phyloP scores from a whole-genome alignment of 2,113 vertebrate genomes.

The Nycticryphes semicollaris region DNA sequence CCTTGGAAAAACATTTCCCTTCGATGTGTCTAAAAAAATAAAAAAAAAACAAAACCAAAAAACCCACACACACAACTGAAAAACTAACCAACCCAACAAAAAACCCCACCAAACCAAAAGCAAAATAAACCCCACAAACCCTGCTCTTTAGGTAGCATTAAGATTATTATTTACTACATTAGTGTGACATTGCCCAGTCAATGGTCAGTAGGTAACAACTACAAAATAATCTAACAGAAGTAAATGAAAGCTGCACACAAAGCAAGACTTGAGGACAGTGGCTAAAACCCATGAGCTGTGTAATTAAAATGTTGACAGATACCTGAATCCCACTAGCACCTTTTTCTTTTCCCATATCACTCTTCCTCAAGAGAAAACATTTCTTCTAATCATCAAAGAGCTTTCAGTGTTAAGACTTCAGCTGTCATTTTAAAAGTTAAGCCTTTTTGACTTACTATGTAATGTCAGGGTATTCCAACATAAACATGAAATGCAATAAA shows the following conservation, averaged over 20 bases:
- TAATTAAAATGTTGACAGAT: constrained; percentile 7
- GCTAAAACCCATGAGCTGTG: not conserved
- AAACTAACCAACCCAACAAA: not conserved
- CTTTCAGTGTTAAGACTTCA: not conserved
- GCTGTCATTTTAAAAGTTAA: constrained; percentile 3
- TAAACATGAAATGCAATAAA: not conserved
- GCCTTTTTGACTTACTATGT: not conserved
- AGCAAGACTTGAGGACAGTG: not conserved
- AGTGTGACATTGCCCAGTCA: not conserved
- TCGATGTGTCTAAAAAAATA: not conserved
- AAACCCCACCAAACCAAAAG: not conserved
- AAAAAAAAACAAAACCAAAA: not conserved
- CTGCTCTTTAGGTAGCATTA: rapidly evolving
- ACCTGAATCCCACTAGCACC: not conserved
- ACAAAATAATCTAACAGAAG: not conserved
- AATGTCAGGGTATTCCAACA: constrained; percentile 3
- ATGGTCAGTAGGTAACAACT: not conserved
- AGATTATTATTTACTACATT: not conserved
- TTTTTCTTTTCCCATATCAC: constrained; percentile 43
- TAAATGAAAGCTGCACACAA: not conserved
- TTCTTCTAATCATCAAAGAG: not conserved
- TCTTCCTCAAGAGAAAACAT: not conserved
- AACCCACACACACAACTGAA: not conserved
- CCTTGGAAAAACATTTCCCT: not conserved
- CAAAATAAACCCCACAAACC: not conserved